phyloP scores from a whole-genome alignment of 2,797 vertebrate species.

The Lepilemur septentrionalis region DNA sequence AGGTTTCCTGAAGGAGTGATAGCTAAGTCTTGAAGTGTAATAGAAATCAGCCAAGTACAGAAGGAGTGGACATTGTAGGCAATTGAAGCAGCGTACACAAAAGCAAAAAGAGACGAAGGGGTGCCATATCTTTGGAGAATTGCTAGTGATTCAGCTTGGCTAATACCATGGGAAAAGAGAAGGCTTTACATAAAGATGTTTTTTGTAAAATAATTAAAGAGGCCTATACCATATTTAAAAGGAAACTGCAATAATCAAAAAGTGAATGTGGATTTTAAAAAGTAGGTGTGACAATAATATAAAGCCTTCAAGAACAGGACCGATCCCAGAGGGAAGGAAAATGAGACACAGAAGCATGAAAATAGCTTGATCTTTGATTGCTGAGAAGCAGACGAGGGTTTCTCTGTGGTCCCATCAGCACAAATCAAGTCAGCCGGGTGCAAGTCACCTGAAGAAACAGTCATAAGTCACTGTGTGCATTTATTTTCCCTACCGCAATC shows the following conservation, averaged over 20 bases:
- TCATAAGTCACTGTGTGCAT: slow-evolving; percentile 69
- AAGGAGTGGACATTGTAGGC: not conserved
- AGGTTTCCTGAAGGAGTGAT: not conserved
- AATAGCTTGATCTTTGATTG: slow-evolving; percentile 57
- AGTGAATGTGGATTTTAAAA: not conserved
- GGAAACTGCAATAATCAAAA: not conserved
- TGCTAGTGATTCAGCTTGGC: not conserved
- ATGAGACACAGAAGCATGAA: slow-evolving; percentile 44
- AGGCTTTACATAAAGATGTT: not conserved
- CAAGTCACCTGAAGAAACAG: slow-evolving; percentile 80
- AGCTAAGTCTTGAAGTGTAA: not conserved
- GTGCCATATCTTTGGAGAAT: not conserved
- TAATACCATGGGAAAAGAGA: not conserved
- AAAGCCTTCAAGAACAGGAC: slow-evolving; percentile 27
- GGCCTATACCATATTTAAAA: not conserved
- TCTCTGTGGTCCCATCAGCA: slow-evolving; percentile 56
- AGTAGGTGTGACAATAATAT: slow-evolving; percentile 53
- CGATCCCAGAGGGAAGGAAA: slow-evolving; percentile 61
- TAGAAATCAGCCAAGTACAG: not conserved
- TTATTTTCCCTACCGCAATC: slow-evolving; percentile 72
- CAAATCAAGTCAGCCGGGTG: slow-evolving; percentile 73
- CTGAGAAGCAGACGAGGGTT: slow-evolving; percentile 53
- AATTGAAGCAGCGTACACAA: not conserved
- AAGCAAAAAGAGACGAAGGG: not conserved
- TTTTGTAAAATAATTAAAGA: slow-evolving; percentile 27